A percentile compares a stretch with the other conserved stretches of the same genome.
These are phyloP conservation scores for Drosophila acutilabella DNA, from an alignment of 2,888 invertebrate genomes.

Conservation along the genomic window DNA sequence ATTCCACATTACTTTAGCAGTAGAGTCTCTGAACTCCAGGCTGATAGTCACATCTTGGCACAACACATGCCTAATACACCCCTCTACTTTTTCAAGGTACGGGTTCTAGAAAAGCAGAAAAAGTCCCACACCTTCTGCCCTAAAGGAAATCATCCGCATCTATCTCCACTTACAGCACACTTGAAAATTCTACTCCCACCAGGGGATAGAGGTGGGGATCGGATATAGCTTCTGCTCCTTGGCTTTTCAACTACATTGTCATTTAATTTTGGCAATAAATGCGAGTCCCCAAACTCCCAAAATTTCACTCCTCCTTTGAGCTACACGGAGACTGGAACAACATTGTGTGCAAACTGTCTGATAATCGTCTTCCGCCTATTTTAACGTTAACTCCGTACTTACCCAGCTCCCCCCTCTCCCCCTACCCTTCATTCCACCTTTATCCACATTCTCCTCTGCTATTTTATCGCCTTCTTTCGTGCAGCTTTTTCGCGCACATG, in stretches of 20 bases:
- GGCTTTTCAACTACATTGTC: constrained; percentile 78
- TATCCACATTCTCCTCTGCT: not conserved
- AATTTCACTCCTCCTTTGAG: not conserved
- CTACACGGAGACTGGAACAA: constrained; percentile 47
- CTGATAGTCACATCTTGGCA: too few relatives aligned
- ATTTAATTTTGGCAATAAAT: constrained; percentile 83
- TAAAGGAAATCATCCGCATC: constrained; percentile 41
- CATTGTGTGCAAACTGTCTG: constrained; percentile 81
- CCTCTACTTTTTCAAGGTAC: too few relatives aligned
- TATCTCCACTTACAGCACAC: constrained; percentile 50
- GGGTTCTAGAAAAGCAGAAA: too few relatives aligned
- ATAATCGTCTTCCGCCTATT: constrained; percentile 82
- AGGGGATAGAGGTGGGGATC: not conserved
- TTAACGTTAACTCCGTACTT: constrained; percentile 62
- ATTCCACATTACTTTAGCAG: too few relatives aligned
- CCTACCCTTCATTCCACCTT: not conserved
- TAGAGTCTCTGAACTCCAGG: too few relatives aligned
- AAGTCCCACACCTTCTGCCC: too few relatives aligned
- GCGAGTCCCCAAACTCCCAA: constrained; percentile 32
- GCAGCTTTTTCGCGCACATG: constrained; percentile 64
- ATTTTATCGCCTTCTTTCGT: too few relatives aligned
- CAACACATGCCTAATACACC: too few relatives aligned
- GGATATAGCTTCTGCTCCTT: constrained; percentile 19
- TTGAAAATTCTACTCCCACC: constrained; percentile 16
- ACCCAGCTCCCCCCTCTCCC: not conserved